Percentiles rank a stretch among this genome's conserved stretches.
These are phyloP conservation scores for Caerostris extrusa DNA, from an alignment of 1,140 invertebrate genomes.

Conservation along the genomic window DNA sequence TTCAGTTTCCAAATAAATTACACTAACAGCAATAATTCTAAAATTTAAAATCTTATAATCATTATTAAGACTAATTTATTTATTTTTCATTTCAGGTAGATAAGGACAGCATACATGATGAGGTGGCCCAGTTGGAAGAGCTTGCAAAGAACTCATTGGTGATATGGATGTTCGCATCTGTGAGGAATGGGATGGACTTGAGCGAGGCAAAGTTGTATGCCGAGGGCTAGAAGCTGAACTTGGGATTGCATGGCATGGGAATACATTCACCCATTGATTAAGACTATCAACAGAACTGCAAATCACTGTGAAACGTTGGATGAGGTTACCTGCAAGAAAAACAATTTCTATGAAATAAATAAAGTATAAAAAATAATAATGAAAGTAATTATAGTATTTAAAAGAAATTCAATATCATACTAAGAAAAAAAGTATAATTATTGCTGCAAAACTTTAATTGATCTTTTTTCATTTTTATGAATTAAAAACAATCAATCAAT, in stretches of 20 bases:
- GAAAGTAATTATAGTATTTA: conserved; percentile 14
- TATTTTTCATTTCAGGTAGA: background rate
- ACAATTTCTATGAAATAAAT: background rate
- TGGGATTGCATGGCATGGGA: conserved; percentile 4
- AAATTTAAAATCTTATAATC: too few relatives aligned
- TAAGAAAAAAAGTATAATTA: background rate
- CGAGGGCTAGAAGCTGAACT: conserved; percentile 7
- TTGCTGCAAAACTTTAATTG: background rate
- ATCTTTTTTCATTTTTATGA: background rate
- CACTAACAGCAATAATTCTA: too few relatives aligned
- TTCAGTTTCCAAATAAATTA: too few relatives aligned
- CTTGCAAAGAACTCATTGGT: conserved; percentile 13
- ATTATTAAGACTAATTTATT: background rate
- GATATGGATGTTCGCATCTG: conserved; percentile 55
- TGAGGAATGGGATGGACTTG: conserved; percentile 59
- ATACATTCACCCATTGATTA: conserved; percentile 86
- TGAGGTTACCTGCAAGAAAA: conserved; percentile 87
- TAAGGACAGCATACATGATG: background rate
- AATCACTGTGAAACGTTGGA: conserved; percentile 92
- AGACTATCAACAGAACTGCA: conserved; percentile 92
- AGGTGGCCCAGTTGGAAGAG: background rate
- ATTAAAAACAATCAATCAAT: too few relatives aligned
- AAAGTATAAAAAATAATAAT: background rate
- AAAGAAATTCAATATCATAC: background rate
- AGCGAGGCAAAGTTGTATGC: conserved; percentile 2